Evolutionary conservation across 2,888 invertebrate species (phyloP).

Genomic region (Cerastoderma edule): DNA sequence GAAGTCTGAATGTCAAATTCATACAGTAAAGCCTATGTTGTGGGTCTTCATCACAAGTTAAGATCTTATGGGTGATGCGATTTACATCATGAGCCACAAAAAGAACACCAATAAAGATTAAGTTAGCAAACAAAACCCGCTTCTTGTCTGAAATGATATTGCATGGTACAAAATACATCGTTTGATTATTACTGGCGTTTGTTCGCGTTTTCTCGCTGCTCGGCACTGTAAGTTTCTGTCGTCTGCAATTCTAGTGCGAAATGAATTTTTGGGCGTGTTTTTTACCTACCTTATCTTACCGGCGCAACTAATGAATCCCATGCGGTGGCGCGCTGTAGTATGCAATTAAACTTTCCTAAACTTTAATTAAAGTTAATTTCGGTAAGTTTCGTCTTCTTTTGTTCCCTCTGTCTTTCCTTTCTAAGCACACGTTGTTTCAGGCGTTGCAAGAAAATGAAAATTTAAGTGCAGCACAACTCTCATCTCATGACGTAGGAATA

Average conservation of each 20-base stretch:
- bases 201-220: too few relatives aligned
- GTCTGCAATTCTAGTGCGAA: constrained; percentile 16
- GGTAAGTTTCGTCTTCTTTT: constrained; percentile 4
- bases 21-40: too few relatives aligned
- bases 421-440: too few relatives aligned
- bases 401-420: not conserved
- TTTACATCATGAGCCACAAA: too few relatives aligned
- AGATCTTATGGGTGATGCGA: too few relatives aligned
- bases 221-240: constrained; percentile 18
- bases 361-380: constrained; percentile 24
- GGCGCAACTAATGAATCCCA: constrained; percentile 11
- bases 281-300: constrained; percentile 18
- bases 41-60: too few relatives aligned
- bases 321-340: constrained; percentile 1
- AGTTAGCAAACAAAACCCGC: too few relatives aligned
- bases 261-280: not conserved
- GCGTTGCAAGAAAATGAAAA: constrained; percentile 18
- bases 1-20: too few relatives aligned
- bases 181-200: too few relatives aligned
- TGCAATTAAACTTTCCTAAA: constrained; percentile 20
- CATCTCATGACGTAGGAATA: constrained; percentile 7
- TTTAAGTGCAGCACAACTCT: constrained; percentile 17
- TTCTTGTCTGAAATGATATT: too few relatives aligned
- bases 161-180: too few relatives aligned
- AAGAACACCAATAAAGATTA: too few relatives aligned